Evolutionary conservation across 2,113 vertebrate genomes (phyloP).

Genomic region (Trachemys scripta): DNA sequence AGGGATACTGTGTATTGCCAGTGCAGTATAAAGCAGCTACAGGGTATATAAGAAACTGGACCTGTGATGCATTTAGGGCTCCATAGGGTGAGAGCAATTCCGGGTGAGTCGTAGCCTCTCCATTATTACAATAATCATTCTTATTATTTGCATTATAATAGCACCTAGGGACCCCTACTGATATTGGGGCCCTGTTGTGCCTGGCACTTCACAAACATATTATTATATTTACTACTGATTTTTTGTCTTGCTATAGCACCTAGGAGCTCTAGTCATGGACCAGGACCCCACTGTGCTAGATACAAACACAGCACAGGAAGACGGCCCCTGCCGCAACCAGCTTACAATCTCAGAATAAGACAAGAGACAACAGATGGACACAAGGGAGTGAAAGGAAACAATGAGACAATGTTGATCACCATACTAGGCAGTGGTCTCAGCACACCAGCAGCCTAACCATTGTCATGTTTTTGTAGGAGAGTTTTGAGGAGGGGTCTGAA

Average conservation of each 20-base stretch:
- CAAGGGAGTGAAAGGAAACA: background rate
- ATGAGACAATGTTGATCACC: background rate
- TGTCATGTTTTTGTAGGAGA: background rate
- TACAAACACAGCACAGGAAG: background rate
- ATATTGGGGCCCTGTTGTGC: background rate
- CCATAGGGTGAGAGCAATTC: background rate
- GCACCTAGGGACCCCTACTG: background rate
- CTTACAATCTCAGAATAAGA: background rate
- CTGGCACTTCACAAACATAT: background rate
- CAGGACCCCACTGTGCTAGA: background rate
- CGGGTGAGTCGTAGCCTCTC: background rate
- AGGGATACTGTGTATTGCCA: background rate
- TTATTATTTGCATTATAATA: background rate
- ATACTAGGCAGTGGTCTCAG: background rate
- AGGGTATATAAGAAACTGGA: background rate
- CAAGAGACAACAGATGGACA: background rate
- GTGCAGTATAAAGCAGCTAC: background rate
- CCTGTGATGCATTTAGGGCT: background rate
- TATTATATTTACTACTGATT: background rate
- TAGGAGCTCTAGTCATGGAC: background rate
- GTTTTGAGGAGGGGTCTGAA: background rate
- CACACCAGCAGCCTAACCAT: background rate
- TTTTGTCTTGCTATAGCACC: background rate
- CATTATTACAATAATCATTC: background rate
- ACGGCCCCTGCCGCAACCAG: background rate